A percentile compares a stretch with the other conserved stretches of the same genome.
Evolutionary conservation across 2,888 invertebrate genomes (phyloP).

Genomic region (Agonopterix heracliana): DNA sequence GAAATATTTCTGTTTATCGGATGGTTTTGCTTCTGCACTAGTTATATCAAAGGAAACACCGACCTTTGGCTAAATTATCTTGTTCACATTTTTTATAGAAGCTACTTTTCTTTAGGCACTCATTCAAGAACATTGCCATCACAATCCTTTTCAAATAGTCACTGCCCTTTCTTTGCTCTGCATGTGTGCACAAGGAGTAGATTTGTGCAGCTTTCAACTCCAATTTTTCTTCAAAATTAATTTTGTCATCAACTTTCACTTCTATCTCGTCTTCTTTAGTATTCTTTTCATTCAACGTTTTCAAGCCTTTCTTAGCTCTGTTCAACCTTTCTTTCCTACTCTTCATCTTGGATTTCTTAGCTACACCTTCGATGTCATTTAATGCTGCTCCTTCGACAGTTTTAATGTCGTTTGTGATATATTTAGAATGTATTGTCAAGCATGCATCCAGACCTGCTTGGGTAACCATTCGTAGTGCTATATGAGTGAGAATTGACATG

Average conservation of each 20-base stretch:
- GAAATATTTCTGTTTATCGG: background rate
- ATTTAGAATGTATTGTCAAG: conserved; percentile 63
- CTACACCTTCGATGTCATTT: conserved; percentile 56
- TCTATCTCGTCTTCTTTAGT: conserved; percentile 40
- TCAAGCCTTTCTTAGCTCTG: conserved; percentile 50
- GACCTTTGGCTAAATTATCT: conserved; percentile 40
- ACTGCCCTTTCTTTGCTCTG: conserved; percentile 73
- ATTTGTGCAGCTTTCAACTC: conserved; percentile 63
- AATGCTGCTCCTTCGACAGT: conserved; percentile 43
- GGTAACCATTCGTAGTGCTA: conserved; percentile 86
- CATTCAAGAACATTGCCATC: conserved; percentile 85
- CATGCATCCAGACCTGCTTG: conserved; percentile 75
- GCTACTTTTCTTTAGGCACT: conserved; percentile 80
- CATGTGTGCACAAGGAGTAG: conserved; percentile 81
- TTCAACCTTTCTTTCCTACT: conserved; percentile 60
- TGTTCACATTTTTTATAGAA: conserved; percentile 72
- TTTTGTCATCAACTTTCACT: conserved; percentile 40
- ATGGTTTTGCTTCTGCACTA: background rate
- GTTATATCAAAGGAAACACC: background rate
- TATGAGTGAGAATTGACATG: conserved; percentile 86
- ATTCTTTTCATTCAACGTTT: conserved; percentile 39
- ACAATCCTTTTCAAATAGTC: conserved; percentile 86
- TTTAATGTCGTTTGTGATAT: conserved; percentile 43
- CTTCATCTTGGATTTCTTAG: conserved; percentile 59
- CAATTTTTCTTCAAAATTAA: conserved; percentile 47